Percentiles rank a stretch among this genome's conserved stretches.
Conservation (phyloP, 35 echinoderm and acorn worm genomes). For the Ophioderma brevispina region DNA sequence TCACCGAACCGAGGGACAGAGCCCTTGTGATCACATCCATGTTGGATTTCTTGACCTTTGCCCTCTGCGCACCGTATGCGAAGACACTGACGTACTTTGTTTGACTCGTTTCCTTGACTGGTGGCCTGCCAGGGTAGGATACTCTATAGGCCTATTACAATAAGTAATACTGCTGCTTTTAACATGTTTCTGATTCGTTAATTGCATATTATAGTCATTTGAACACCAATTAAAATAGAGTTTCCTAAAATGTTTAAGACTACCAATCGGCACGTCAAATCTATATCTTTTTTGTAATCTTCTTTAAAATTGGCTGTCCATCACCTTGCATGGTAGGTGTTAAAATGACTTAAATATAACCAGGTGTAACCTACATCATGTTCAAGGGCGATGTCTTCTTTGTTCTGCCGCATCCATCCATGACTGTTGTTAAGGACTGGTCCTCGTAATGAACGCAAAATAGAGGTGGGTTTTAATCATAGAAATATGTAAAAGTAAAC, state of each 20-base stretch:
- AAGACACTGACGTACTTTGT: slow-evolving; percentile 88
- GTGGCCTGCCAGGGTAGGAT: slow-evolving; percentile 81
- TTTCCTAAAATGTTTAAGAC: no score
- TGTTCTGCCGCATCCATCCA: slow-evolving; percentile 90
- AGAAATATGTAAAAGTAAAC: no score
- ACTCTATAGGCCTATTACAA: slow-evolving; percentile 95
- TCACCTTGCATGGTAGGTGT: no score
- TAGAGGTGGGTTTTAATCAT: slow-evolving; percentile 98
- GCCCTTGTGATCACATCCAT: slow-evolving; percentile 86
- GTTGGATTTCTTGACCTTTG: slow-evolving; percentile 98
- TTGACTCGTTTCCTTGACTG: slow-evolving; percentile 80
- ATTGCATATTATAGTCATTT: no score
- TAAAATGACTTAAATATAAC: no score
- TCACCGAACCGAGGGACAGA: slow-evolving; percentile 72
- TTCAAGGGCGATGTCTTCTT: no score
- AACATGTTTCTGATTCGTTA: no score
- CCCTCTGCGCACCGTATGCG: slow-evolving; percentile 95
- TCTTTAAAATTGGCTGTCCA: no score
- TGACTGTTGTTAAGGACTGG: slow-evolving; percentile 96
- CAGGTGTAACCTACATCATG: no score
- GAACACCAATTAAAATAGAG: no score
- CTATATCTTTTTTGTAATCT: no score
- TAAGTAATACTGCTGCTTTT: slow-evolving; percentile 45
- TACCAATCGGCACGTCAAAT: no score
- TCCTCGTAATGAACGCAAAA: slow-evolving; percentile 97